Conservation (phyloP, 2,888 invertebrate genomes). For the Brachylomia viminalis region DNA sequence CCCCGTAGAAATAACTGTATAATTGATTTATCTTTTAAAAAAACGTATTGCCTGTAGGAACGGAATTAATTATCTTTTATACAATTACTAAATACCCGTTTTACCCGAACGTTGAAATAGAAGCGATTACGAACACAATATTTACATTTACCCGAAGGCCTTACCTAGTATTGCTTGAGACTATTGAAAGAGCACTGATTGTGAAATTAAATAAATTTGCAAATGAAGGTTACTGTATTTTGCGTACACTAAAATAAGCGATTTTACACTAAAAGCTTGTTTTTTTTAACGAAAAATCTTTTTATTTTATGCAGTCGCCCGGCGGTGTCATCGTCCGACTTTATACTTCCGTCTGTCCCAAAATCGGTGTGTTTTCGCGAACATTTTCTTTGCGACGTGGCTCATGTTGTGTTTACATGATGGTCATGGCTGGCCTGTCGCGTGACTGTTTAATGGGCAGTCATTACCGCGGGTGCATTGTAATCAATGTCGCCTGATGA, state of each 20-base stretch:
- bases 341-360: constrained; percentile 85
- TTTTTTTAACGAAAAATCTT: constrained; percentile 70
- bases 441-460: constrained; percentile 67
- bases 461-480: constrained; percentile 72
- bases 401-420: constrained; percentile 71
- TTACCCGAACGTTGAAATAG: constrained; percentile 54
- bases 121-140: constrained; percentile 41
- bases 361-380: constrained; percentile 83
- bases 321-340: constrained; percentile 82
- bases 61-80: constrained; percentile 71
- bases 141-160: constrained; percentile 51
- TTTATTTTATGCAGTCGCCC: constrained; percentile 82
- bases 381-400: constrained; percentile 75
- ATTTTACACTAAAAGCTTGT: constrained; percentile 56
- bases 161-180: constrained; percentile 66
- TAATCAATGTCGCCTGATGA: constrained; percentile 71
- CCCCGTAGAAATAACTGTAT: constrained; percentile 75
- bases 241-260: constrained; percentile 87
- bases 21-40: constrained; percentile 57
- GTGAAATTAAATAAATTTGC: constrained; percentile 70
- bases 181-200: constrained; percentile 48
- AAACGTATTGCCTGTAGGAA: constrained; percentile 81
- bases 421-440: constrained; percentile 65
- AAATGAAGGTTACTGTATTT: constrained; percentile 76
- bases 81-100: constrained; percentile 66